These are phyloP conservation scores for Epiblema foenella DNA, from an alignment of 2,888 invertebrate species.

Conservation along the genomic window DNA sequence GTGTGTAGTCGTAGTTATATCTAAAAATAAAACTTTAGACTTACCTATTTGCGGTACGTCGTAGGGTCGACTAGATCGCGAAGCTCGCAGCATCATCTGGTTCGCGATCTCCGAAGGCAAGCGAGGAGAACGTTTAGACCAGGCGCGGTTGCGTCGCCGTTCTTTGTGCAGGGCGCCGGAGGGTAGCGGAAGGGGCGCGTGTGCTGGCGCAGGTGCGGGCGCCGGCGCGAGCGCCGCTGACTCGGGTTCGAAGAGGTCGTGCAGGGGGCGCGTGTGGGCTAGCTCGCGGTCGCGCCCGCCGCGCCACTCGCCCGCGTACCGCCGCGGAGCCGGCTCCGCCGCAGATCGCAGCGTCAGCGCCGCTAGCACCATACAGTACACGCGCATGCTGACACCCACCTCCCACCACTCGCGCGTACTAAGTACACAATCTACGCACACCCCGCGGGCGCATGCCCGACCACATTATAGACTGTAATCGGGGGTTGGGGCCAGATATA, in stretches of 20 bases:
- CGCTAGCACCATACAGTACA: slow-evolving; percentile 75
- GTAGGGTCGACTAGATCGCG: slow-evolving; percentile 90
- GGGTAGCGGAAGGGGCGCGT: slow-evolving; percentile 59
- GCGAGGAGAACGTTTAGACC: slow-evolving; percentile 70
- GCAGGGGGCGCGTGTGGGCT: slow-evolving; percentile 68
- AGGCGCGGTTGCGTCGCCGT: slow-evolving; percentile 67
- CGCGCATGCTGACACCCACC: slow-evolving; percentile 76
- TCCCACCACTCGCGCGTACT: slow-evolving; percentile 76
- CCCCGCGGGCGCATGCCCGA: slow-evolving; percentile 74
- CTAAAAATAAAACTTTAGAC: slow-evolving; percentile 58
- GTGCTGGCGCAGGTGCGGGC: slow-evolving; percentile 55
- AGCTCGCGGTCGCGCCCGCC: slow-evolving; percentile 60
- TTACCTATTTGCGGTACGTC: slow-evolving; percentile 95
- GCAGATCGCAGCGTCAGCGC: slow-evolving; percentile 75
- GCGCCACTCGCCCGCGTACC: slow-evolving; percentile 71
- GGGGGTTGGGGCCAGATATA: slow-evolving; percentile 34
- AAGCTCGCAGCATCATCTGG: slow-evolving; percentile 91
- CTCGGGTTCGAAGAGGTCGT: slow-evolving; percentile 75
- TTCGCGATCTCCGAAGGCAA: slow-evolving; percentile 86
- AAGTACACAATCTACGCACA: slow-evolving; percentile 72
- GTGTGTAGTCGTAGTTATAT: background rate
- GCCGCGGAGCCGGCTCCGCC: slow-evolving; percentile 72
- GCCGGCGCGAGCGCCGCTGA: slow-evolving; percentile 54
- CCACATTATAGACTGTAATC: slow-evolving; percentile 73
- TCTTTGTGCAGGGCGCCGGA: slow-evolving; percentile 68